Base-by-base conservation (phyloP, 2,797 vertebrate genomes). In the Alectoris magna region DNA sequence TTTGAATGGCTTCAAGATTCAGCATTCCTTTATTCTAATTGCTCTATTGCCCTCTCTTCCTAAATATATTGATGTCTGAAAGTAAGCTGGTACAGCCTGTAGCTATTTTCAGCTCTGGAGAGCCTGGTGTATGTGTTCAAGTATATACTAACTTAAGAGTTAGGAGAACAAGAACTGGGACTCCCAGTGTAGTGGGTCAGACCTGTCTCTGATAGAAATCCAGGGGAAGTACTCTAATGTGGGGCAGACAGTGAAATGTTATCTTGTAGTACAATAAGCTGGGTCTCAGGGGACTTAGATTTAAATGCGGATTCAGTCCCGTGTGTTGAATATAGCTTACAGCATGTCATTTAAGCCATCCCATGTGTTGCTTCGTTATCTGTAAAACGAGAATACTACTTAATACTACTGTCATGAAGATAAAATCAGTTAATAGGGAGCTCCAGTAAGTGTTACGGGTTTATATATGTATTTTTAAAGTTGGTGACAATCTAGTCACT, bases 271-370 rank as follows among this genome's bases (percentile, higher is more conserved):
- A 81, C 10, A 23, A 21, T 56, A 72, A 67, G 4, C 17, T 56
- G 43, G 4, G 11, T 78, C 77, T 78, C 36, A 21, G 58, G 70
- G 78, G 85, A 15, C 36, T 55, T 86, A 6, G 10, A 34, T 75
- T 92, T 91, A 85, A 94, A 77, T 92, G 84, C 6, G 18, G 26
- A 62, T 43, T 84, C n/a, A 44, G 51, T 91, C 63, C 26, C 59
- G 75, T 13, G 18, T 43, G 11, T 49, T 87, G 5, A n/a, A 9
- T 80, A 70, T 73, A 55, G 26, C 4, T 81, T 64, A 39, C 43
- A 43, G 18, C 8, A 2, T 59, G 43, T 84, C 16, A 16, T 75
- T 94, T 81, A 72, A 81, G 78, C 55, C 22, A 49, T 43, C 22
- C 44, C 5, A 4, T 31, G 27, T 63, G 46, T 71, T 86, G n/a